Conservation (phyloP, 2,888 invertebrate species). For the Antheraea assamensis region DNA sequence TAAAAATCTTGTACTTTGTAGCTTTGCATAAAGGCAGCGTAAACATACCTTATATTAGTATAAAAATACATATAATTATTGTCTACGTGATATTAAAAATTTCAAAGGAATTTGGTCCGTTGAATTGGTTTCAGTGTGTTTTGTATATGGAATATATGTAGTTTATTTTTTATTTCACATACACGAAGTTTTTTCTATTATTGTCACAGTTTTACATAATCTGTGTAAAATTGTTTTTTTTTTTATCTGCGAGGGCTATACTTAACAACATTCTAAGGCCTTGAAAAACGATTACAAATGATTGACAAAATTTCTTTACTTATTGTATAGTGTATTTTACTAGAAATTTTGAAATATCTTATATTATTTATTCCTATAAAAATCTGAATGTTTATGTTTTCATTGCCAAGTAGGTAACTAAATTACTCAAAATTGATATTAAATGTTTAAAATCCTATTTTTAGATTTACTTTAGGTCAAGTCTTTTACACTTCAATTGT, state of each 20-base stretch:
- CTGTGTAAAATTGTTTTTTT: neutral
- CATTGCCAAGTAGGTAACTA: neutral
- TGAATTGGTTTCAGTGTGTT: neutral
- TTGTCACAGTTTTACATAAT: neutral
- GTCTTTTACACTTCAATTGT: neutral
- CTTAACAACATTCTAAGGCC: neutral
- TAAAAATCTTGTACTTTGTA: conserved; percentile 1
- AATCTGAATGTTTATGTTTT: neutral
- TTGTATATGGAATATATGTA: neutral
- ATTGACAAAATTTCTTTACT: neutral
- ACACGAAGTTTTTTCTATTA: neutral
- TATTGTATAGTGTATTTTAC: neutral
- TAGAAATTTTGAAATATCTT: neutral
- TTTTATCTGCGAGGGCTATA: neutral
- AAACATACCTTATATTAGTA: neutral
- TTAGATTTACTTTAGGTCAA: neutral
- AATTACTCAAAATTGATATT: neutral
- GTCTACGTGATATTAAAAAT: conserved; percentile 2
- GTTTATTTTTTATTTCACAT: neutral
- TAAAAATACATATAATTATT: conserved; percentile 17
- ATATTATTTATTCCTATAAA: neutral
- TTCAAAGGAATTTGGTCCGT: conserved; percentile 9
- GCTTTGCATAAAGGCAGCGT: neutral
- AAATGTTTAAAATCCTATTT: neutral
- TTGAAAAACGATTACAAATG: neutral